These are phyloP conservation scores for Lepidurus arcticus DNA, from an alignment of 1,140 invertebrate genomes.

Conservation along the genomic window DNA sequence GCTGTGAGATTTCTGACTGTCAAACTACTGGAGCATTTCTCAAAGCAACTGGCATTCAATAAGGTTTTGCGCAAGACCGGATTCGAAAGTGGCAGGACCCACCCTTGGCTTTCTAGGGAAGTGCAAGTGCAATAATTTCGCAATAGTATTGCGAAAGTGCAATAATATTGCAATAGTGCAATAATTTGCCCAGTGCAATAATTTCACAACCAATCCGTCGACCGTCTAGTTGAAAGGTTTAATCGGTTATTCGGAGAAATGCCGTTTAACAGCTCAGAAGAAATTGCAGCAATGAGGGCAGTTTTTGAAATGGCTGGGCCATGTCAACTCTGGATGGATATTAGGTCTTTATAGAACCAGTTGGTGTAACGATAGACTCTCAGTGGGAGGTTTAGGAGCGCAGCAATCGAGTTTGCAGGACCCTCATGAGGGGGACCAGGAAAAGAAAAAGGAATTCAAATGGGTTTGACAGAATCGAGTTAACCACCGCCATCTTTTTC, in stretches of 20 bases:
- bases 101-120: not conserved
- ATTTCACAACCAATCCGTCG: too few relatives aligned
- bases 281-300: not conserved
- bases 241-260: not conserved
- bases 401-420: not conserved
- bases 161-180: too few relatives aligned
- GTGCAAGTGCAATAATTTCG: not conserved
- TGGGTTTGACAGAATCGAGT: conserved; percentile 7
- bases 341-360: not conserved
- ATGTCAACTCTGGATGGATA: not conserved
- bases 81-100: not conserved
- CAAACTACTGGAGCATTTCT: conserved; percentile 13
- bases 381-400: not conserved
- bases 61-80: conserved; percentile 13
- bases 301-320: not conserved
- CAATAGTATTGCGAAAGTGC: too few relatives aligned
- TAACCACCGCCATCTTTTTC: not conserved
- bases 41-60: not conserved
- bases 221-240: not conserved
- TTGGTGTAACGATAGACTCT: not conserved
- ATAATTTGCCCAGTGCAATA: not conserved
- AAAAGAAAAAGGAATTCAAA: not conserved
- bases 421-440: not conserved
- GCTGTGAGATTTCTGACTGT: conserved; percentile 21
- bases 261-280: not conserved